Conservation (phyloP, 1,140 invertebrate genomes). For the Eurosta solidaginis region DNA sequence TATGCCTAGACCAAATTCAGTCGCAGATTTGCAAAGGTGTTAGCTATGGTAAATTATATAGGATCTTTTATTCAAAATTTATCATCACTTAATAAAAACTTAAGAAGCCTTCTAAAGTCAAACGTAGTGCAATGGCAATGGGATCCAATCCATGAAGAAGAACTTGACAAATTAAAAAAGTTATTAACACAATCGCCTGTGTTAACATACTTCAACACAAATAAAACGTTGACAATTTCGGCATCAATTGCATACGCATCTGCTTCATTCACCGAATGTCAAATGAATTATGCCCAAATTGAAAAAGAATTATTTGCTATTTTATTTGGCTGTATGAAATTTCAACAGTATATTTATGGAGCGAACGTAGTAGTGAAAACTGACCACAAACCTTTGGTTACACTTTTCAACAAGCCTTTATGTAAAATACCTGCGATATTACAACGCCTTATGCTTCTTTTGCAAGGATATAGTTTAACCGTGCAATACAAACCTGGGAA, state of each 20-base stretch:
- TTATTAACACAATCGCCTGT: too few relatives aligned
- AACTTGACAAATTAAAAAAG: too few relatives aligned
- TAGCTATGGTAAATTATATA: slow-evolving; percentile 45
- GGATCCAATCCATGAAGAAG: neutral
- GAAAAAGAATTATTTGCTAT: slow-evolving; percentile 60
- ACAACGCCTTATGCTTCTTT: slow-evolving; percentile 48
- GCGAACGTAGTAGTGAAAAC: too few relatives aligned
- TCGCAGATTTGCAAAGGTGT: slow-evolving; percentile 45
- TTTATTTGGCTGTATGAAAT: slow-evolving; percentile 52
- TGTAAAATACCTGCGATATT: slow-evolving; percentile 52
- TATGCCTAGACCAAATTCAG: slow-evolving; percentile 42
- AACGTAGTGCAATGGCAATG: slow-evolving; percentile 13
- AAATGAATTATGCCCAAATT: slow-evolving; percentile 58
- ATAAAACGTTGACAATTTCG: too few relatives aligned
- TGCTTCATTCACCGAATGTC: slow-evolving; percentile 41
- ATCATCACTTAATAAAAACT: slow-evolving; percentile 38
- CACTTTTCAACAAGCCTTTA: too few relatives aligned
- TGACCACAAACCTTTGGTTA: too few relatives aligned
- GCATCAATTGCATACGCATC: slow-evolving; percentile 53
- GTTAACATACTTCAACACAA: slow-evolving; percentile 47
- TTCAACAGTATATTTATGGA: slow-evolving; percentile 53
- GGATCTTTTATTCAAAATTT: too few relatives aligned
- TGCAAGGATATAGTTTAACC: slow-evolving; percentile 57
- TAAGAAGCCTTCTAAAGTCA: slow-evolving; percentile 39
- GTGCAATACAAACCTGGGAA: slow-evolving; percentile 59